Base-by-base conservation (phyloP, 2,888 invertebrate species). In the Drosophila hamatofila region DNA sequence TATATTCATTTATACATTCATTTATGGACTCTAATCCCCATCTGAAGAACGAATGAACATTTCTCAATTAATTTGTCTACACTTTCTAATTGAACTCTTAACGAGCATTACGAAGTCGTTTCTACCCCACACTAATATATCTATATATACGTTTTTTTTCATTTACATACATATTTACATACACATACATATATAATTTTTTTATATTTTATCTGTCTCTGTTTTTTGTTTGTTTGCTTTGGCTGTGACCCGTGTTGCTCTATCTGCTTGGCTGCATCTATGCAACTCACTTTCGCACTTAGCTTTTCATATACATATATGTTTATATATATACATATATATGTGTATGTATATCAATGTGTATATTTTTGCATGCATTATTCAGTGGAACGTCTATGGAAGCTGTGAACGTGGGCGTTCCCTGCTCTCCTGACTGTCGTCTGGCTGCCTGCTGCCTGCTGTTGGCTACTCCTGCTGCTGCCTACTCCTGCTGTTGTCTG, bases 231-330 rank as follows among this genome's bases (percentile, higher is more conserved):
- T 62, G 64, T 65, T 72, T 67, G 66, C 68, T 63, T 75, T 79
- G 72, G 78, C 80, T 80, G 72, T 79, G 88, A 85, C 88, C 84
- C 83, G 55, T 85, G 84, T 72, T 85, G 78, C 80, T 72, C 85
- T 87, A 75, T 87, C 88, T 85, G 88, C 88, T 83, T 71, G 71
- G 75, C 65, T 81, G 86, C 88, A 83, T 85, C 78, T 73, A 81
- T 85, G 88, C 83, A 85, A 88, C 88, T 85, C 84, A 88, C 83
- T 85, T 85, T 85, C 88, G 88, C 84, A 85, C 88, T 88, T 88
- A 65, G 76, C 60, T 56, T 58, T 70, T 65, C 54, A 61, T 37
- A 37, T 35, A 54, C 21, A 51, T 42, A 66, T 39, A 51, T 46
- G n/a, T 23, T 7, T n/a, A 21, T 25, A 60, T 33, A 21, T 39